A percentile compares a stretch with the other conserved stretches of the same genome.
These are phyloP conservation scores for Cassiopea andromeda DNA, from an alignment of 30 jellyfish, hydroid and myxozoan genomes.

Conservation along the genomic window DNA sequence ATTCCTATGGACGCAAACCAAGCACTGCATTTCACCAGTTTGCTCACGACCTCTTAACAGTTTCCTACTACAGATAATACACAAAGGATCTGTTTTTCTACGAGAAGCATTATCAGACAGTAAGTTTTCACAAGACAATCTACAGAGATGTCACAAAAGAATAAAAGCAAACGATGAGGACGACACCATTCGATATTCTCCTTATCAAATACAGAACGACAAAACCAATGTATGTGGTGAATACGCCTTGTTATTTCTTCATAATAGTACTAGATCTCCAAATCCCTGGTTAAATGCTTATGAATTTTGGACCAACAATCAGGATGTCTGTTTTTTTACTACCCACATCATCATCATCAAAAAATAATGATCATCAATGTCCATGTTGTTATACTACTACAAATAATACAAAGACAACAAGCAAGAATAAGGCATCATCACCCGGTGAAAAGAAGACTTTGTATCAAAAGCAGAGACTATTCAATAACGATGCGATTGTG, in stretches of 20 bases:
- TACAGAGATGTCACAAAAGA: neutral
- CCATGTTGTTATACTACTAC: too few species aligned
- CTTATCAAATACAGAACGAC: neutral
- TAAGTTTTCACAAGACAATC: neutral
- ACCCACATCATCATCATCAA: too few species aligned
- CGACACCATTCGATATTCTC: neutral
- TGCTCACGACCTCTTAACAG: neutral
- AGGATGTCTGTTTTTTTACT: too few species aligned
- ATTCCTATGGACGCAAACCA: neutral
- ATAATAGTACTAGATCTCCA: neutral
- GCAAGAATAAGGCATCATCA: too few species aligned
- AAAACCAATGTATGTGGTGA: neutral
- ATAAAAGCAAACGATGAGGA: neutral
- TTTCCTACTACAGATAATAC: neutral
- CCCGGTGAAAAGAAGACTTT: too few species aligned
- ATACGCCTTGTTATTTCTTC: neutral
- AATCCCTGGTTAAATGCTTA: neutral
- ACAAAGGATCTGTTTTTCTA: neutral
- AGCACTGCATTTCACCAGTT: neutral
- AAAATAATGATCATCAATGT: too few species aligned
- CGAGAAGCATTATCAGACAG: neutral
- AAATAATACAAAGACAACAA: too few species aligned
- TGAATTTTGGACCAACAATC: slow-evolving; percentile 5
- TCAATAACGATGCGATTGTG: too few species aligned
- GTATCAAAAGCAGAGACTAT: too few species aligned